These are phyloP conservation scores for Polypedilum pembai DNA, from an alignment of 1,140 invertebrate species.

Conservation along the genomic window DNA sequence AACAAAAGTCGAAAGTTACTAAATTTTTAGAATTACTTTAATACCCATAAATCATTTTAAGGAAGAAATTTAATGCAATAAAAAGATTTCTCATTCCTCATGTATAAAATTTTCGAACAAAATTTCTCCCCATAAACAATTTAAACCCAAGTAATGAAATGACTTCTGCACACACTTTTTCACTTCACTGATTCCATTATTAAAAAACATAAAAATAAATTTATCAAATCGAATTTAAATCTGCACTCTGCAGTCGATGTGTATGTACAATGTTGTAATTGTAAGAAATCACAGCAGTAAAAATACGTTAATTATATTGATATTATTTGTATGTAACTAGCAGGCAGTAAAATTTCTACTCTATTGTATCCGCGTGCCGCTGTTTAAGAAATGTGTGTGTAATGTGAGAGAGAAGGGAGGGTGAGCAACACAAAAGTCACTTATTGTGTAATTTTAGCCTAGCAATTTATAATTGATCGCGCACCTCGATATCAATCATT, in stretches of 20 bases:
- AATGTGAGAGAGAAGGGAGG: not conserved
- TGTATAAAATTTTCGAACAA: not conserved
- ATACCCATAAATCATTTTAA: no score
- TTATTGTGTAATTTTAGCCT: not conserved
- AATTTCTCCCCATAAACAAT: not conserved
- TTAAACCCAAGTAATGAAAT: not conserved
- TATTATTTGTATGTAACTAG: conserved; percentile 7
- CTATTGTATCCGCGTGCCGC: conserved; percentile 21
- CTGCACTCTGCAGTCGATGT: not conserved
- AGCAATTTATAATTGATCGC: not conserved
- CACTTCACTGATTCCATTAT: conserved; percentile 27
- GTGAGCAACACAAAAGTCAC: not conserved
- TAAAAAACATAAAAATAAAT: conserved; percentile 23
- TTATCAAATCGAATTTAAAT: not conserved
- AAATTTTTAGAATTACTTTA: no score
- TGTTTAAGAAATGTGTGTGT: conserved; percentile 3
- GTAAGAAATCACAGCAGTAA: conserved; percentile 7
- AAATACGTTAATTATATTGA: conserved; percentile 10
- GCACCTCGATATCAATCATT: conserved; percentile 2
- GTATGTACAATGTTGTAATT: not conserved
- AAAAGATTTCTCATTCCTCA: not conserved
- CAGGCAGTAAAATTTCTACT: conserved; percentile 18
- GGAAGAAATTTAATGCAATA: not conserved
- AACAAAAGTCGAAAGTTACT: no score
- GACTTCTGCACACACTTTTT: conserved; percentile 27